phyloP scores from a whole-genome alignment of 2,113 vertebrate genomes.

The Potamarius usumacintae region DNA sequence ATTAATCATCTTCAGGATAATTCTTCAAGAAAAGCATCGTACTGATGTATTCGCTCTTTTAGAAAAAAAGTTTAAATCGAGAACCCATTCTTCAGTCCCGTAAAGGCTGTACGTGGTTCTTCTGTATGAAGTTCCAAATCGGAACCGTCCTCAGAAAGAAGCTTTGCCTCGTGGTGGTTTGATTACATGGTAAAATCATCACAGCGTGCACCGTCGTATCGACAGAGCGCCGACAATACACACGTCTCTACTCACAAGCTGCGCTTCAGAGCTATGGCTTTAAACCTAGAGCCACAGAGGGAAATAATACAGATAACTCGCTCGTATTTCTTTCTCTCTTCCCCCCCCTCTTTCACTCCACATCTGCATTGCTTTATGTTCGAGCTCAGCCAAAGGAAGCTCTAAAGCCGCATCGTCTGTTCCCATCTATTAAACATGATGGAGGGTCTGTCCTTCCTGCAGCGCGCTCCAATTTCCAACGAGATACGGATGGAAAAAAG shows the following conservation, averaged over 20 bases:
- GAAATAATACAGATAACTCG: slow-evolving; percentile 7
- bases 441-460: slow-evolving; percentile 30
- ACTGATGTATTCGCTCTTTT: background rate
- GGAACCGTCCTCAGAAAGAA: background rate
- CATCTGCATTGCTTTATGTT: slow-evolving; percentile 34
- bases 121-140: background rate
- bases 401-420: slow-evolving; percentile 30
- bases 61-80: background rate
- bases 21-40: too few species aligned
- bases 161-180: background rate
- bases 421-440: slow-evolving; percentile 46
- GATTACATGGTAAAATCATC: background rate
- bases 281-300: background rate
- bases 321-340: background rate
- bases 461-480: slow-evolving; percentile 20
- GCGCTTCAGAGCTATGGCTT: background rate
- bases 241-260: background rate
- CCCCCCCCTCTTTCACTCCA: slow-evolving; percentile 3
- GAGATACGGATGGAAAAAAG: slow-evolving; percentile 34
- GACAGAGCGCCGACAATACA: background rate
- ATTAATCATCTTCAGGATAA: background rate
- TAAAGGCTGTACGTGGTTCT: background rate
- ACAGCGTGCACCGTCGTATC: background rate
- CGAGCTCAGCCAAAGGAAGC: slow-evolving; percentile 20
- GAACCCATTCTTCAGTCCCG: background rate